phyloP scores from a whole-genome alignment of 2,113 vertebrate genomes.

The Tychaedon coryphoeus region DNA sequence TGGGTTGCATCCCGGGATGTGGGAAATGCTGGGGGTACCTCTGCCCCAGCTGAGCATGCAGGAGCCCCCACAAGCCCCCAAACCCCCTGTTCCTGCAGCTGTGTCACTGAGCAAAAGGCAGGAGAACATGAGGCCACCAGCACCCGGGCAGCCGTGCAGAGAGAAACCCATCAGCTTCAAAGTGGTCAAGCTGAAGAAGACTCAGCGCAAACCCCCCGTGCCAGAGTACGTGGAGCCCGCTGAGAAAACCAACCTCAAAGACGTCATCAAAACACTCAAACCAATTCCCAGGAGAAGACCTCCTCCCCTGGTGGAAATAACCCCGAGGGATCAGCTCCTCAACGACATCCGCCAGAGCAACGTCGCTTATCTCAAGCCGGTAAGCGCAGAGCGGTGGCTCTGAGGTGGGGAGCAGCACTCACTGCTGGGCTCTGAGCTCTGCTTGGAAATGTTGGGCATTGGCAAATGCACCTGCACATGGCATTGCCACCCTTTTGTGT shows the following conservation, averaged over 20 bases:
- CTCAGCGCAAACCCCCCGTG: conserved; percentile 73
- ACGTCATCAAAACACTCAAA: conserved; percentile 90
- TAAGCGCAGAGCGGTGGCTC: conserved; percentile 7
- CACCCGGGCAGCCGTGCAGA: background rate
- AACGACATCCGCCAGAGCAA: conserved; percentile 91
- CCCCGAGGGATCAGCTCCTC: conserved; percentile 88
- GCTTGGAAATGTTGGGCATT: fast-evolving
- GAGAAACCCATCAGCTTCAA: conserved; percentile 59
- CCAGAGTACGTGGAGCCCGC: conserved; percentile 52
- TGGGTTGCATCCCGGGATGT: conserved; percentile 86
- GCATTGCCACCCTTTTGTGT: fast-evolving
- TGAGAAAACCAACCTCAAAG: conserved; percentile 87
- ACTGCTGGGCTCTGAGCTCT: background rate
- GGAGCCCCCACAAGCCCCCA: conserved; percentile 46
- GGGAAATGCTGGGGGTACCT: conserved; percentile 82
- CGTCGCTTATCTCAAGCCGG: conserved; percentile 90
- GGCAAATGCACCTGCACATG: fast-evolving
- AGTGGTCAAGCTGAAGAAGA: conserved; percentile 75
- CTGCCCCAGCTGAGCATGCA: conserved; percentile 65
- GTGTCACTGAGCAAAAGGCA: conserved; percentile 7
- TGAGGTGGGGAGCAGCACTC: fast-evolving
- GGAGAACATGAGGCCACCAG: conserved; percentile 4
- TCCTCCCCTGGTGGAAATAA: conserved; percentile 85
- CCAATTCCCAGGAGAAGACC: conserved; percentile 85
- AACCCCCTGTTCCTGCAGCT: background rate